Evolutionary conservation across 2,797 vertebrate genomes (phyloP).

Genomic region (Anabas testudineus): DNA sequence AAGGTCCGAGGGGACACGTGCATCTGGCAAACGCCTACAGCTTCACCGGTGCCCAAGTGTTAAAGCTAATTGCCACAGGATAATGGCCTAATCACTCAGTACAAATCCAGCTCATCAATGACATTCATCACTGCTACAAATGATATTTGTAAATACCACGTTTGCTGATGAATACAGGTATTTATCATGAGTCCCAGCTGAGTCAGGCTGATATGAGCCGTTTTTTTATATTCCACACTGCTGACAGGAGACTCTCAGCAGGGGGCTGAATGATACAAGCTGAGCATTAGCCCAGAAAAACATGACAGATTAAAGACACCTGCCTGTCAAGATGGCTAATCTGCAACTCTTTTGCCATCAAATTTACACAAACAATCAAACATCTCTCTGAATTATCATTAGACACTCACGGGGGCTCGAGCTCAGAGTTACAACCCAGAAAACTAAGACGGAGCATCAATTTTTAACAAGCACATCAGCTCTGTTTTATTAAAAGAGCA

Average conservation of each 20-base stretch:
- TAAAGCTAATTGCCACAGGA: constrained; percentile 55
- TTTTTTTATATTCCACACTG: constrained; percentile 2
- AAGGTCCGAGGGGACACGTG: constrained; percentile 45
- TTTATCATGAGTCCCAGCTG: constrained; percentile 42
- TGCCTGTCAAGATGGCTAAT: constrained; percentile 5
- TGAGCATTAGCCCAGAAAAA: constrained; percentile 35
- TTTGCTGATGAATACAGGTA: constrained; percentile 51
- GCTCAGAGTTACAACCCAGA: constrained; percentile 7
- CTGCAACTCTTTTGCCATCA: background rate
- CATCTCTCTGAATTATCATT: background rate
- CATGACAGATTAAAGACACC: constrained; percentile 8
- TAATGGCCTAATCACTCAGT: constrained; percentile 70
- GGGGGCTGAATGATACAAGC: constrained; percentile 21
- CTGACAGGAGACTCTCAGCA: constrained; percentile 30
- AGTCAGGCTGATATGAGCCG: constrained; percentile 33
- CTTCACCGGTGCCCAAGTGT: constrained; percentile 22
- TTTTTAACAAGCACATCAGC: constrained; percentile 48
- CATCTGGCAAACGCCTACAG: constrained; percentile 56
- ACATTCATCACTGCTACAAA: constrained; percentile 50
- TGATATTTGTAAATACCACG: constrained; percentile 71
- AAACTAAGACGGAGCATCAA: constrained; percentile 1
- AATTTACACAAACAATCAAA: constrained; percentile 10
- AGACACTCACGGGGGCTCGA: background rate
- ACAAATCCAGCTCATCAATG: constrained; percentile 40
- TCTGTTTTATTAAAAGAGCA: constrained; percentile 50